Base-by-base conservation (phyloP, 1,140 invertebrate genomes). In the Phymorhynchus buccinoides region DNA sequence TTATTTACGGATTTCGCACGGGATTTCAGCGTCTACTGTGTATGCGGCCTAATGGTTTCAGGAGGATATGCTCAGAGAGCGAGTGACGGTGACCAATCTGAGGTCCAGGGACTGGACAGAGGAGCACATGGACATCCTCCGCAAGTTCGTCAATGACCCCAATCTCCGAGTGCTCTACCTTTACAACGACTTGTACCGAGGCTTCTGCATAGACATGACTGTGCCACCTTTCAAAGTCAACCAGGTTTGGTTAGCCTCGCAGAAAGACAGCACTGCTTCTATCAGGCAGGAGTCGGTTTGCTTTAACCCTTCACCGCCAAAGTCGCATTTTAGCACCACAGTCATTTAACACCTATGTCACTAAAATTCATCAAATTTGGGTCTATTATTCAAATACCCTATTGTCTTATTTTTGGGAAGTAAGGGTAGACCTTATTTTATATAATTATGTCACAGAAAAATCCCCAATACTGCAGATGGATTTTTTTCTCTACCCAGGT, bases 111-210 rank as follows among this genome's bases (percentile, higher is more conserved):
- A 90, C 86, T 92, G 91, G 90, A 89, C 82, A 39, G 90, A 90
- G 12, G 71, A 86, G 18, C 91, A 93, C 68, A 86, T 89, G 30
- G 87, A 88, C 27, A 75, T 85, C 6, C 90, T 93, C 12, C 81
- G 88, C 16, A 86, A 84, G 18, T 93, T 93, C 83, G 86, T 92
- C 14, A 87, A 88, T 16, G 88, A 91, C 42, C 82, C 87, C 3
- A 77, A 80, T 12, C 79, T 87, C 27, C 88, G 86, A 39, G 75
- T 92, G 14, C 86, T 94, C 48, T 88, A 91, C 14, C 89, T 90
- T 3, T 93, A 90, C 86, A 90, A 91, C 42, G 92, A 93, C 81
- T 81, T 82, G 0, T 86, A 89, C 73, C 89, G 88, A 73, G 91
- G 91, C 1, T 91, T 92, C 41, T 86, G 87, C 30, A 79, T 93